Percentiles rank a stretch among this genome's conserved stretches.
These are phyloP conservation scores for Lathamus discolor DNA, from an alignment of 2,113 vertebrate genomes.

Conservation along the genomic window DNA sequence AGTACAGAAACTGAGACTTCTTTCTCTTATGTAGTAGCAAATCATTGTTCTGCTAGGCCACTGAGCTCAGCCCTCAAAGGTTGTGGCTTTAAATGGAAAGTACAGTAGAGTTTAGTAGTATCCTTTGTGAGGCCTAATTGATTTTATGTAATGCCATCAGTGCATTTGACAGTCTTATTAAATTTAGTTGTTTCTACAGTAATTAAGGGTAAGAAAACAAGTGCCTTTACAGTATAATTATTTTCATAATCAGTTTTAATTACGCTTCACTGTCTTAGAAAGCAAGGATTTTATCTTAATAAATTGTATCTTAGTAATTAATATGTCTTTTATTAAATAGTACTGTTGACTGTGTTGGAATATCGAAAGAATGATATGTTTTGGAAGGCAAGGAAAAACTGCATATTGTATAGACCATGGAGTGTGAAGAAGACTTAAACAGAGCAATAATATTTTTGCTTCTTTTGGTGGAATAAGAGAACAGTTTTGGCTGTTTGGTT, in stretches of 20 bases:
- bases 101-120: conserved; percentile 37
- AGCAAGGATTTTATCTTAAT: conserved; percentile 58
- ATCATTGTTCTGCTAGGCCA: background rate
- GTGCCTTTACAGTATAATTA: conserved; percentile 68
- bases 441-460: background rate
- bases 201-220: conserved; percentile 63
- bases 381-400: background rate
- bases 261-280: conserved; percentile 60
- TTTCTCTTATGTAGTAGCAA: background rate
- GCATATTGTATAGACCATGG: background rate
- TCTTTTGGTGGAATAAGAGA: background rate
- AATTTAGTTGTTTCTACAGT: conserved; percentile 51
- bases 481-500: background rate
- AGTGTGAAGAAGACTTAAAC: background rate
- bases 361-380: background rate
- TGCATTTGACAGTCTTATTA: conserved; percentile 65
- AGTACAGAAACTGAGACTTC: background rate
- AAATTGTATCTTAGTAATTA: conserved; percentile 66
- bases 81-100: conserved; percentile 33
- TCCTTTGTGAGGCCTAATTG: conserved; percentile 65
- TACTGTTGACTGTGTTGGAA: background rate
- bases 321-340: conserved; percentile 39
- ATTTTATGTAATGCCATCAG: conserved; percentile 62
- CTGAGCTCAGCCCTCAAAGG: conserved; percentile 12
- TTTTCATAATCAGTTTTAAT: conserved; percentile 73